Evolutionary conservation across 2,113 vertebrate genomes (phyloP).

Genomic region (Perca schrenkii): DNA sequence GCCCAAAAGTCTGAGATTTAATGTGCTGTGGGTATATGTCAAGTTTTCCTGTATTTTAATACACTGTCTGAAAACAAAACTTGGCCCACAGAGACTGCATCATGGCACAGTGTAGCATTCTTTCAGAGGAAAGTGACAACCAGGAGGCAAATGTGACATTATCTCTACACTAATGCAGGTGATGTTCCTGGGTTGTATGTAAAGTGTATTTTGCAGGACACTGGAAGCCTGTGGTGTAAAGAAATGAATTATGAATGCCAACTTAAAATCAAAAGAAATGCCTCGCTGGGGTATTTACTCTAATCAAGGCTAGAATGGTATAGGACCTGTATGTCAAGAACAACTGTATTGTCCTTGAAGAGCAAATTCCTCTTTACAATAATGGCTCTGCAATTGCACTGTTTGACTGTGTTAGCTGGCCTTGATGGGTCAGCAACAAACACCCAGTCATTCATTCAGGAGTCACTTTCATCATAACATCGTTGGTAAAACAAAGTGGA

Average conservation of each 20-base stretch:
- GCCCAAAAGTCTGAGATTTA: slow-evolving; percentile 40
- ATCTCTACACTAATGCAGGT: slow-evolving; percentile 36
- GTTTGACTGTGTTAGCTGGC: slow-evolving; percentile 63
- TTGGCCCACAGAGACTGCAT: slow-evolving; percentile 61
- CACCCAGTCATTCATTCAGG: slow-evolving; percentile 37
- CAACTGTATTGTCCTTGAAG: slow-evolving; percentile 65
- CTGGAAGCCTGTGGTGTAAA: background rate
- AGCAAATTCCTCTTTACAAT: slow-evolving; percentile 38
- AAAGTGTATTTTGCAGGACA: slow-evolving; percentile 45
- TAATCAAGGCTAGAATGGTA: slow-evolving; percentile 26
- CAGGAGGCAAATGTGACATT: slow-evolving; percentile 58
- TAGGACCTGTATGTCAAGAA: slow-evolving; percentile 55
- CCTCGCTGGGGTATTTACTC: slow-evolving; percentile 24
- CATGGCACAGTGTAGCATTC: slow-evolving; percentile 53
- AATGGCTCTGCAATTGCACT: slow-evolving; percentile 33
- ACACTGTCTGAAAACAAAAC: slow-evolving; percentile 50
- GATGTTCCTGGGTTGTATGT: slow-evolving; percentile 27
- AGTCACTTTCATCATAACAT: slow-evolving; percentile 63
- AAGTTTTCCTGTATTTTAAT: slow-evolving; percentile 70
- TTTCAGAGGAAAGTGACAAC: slow-evolving; percentile 65
- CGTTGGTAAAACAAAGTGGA: slow-evolving; percentile 61
- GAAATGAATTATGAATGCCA: slow-evolving; percentile 12
- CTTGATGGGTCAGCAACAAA: slow-evolving; percentile 64
- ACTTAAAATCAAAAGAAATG: slow-evolving; percentile 10
- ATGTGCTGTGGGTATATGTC: slow-evolving; percentile 50